Conservation (phyloP, 2,113 vertebrate genomes). For the Cranoglanis bouderius region DNA sequence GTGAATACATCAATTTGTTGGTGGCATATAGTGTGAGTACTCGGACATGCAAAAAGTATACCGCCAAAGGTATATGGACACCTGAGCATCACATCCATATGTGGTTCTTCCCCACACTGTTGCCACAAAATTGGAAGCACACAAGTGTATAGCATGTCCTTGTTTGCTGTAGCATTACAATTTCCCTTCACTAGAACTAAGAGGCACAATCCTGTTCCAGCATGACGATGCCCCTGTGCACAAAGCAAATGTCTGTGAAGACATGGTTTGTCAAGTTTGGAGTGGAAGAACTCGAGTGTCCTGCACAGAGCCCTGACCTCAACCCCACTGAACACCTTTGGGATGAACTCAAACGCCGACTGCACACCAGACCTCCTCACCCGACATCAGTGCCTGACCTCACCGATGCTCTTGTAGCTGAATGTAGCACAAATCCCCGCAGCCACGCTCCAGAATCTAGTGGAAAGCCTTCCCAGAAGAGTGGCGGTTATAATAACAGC, state of each 20-base stretch:
- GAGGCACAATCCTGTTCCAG: background rate
- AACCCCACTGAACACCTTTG: background rate
- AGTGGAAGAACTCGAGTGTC: background rate
- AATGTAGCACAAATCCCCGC: background rate
- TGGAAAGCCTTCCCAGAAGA: background rate
- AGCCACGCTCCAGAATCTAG: background rate
- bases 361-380: background rate
- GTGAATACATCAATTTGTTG: background rate
- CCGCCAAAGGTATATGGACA: background rate
- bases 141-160: no score
- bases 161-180: background rate
- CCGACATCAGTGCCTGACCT: background rate
- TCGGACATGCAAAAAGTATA: background rate
- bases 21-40: background rate
- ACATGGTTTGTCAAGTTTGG: background rate
- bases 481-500: background rate
- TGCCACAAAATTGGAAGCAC: background rate
- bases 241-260: background rate
- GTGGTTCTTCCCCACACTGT: background rate
- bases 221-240: background rate
- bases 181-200: background rate
- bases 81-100: background rate
- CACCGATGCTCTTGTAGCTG: background rate
- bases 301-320: background rate
- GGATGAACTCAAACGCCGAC: background rate